Conservation (phyloP, 2,113 vertebrate genomes). For the Centropristis striata region DNA sequence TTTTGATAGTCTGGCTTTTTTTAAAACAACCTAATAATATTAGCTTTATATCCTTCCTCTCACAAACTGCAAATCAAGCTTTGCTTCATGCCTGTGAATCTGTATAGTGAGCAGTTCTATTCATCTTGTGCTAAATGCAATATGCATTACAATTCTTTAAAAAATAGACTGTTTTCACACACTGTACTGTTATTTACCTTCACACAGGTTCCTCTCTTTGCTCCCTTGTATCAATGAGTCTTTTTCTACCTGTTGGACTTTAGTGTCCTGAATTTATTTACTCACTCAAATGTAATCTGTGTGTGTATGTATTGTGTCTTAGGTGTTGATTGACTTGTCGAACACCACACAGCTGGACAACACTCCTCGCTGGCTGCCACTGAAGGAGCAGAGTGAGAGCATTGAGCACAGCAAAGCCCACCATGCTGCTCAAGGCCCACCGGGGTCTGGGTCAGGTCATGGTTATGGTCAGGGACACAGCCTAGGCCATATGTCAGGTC, state of each 20-base stretch:
- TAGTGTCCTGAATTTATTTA: too few species aligned
- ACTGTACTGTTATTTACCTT: not conserved
- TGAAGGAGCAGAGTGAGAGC: conserved; percentile 96
- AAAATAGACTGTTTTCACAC: conserved; percentile 9
- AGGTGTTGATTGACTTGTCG: conserved; percentile 97
- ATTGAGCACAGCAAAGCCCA: conserved; percentile 92
- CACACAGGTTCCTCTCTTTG: not conserved
- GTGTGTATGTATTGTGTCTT: conserved; percentile 37
- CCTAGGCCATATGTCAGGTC: conserved; percentile 65
- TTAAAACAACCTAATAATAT: not conserved
- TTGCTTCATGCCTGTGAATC: not conserved
- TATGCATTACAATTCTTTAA: not conserved
- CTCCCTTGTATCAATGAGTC: not conserved
- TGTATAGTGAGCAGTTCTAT: not conserved
- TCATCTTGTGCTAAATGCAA: not conserved
- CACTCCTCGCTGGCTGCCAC: conserved; percentile 93
- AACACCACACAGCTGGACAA: conserved; percentile 94
- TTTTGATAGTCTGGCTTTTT: not conserved
- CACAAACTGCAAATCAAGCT: conserved; percentile 10
- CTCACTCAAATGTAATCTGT: not conserved
- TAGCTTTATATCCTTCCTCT: not conserved
- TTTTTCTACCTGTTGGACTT: not conserved
- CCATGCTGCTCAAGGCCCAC: conserved; percentile 85
- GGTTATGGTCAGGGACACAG: conserved; percentile 53
- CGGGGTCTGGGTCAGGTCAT: conserved; percentile 77